These are phyloP conservation scores for Bergia puertoricense DNA, from an alignment of 92 coral and sea anemone genomes.

Conservation along the genomic window DNA sequence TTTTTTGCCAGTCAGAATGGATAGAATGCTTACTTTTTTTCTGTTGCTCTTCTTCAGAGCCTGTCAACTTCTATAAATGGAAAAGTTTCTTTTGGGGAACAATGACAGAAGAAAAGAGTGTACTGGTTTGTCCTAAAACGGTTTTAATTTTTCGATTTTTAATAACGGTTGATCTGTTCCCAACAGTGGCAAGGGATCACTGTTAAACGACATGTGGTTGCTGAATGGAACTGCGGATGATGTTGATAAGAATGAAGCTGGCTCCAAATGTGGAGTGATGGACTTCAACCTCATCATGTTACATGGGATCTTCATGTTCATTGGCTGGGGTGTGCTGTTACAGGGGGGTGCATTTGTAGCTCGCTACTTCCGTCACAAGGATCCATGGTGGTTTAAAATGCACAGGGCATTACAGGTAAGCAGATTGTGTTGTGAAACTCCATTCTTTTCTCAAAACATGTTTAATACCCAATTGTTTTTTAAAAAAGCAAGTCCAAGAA, in stretches of 20 bases:
- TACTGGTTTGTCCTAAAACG: background rate
- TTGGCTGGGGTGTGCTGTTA: constrained; percentile 95
- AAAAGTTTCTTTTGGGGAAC: no score
- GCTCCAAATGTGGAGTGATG: constrained; percentile 68
- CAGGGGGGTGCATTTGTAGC: constrained; percentile 95
- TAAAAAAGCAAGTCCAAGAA: no score
- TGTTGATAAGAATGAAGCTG: constrained; percentile 61
- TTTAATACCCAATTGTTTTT: no score
- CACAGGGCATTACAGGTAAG: constrained; percentile 89
- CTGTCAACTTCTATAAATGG: no score
- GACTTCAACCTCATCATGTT: constrained; percentile 80
- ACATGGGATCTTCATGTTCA: constrained; percentile 96
- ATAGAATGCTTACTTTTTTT: no score
- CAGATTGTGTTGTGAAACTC: background rate
- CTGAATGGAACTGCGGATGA: constrained; percentile 74
- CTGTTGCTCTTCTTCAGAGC: no score
- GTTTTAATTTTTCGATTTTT: no score
- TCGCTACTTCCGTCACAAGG: constrained; percentile 85
- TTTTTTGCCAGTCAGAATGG: no score
- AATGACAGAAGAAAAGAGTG: no score
- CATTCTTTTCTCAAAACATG: background rate
- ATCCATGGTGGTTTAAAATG: constrained; percentile 99
- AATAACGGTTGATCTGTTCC: background rate
- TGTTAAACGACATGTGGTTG: constrained; percentile 82
- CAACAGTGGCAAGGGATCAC: constrained; percentile 47